Evolutionary conservation across 2,797 vertebrate species (phyloP).

Genomic region (Buphagus erythrorhynchus): DNA sequence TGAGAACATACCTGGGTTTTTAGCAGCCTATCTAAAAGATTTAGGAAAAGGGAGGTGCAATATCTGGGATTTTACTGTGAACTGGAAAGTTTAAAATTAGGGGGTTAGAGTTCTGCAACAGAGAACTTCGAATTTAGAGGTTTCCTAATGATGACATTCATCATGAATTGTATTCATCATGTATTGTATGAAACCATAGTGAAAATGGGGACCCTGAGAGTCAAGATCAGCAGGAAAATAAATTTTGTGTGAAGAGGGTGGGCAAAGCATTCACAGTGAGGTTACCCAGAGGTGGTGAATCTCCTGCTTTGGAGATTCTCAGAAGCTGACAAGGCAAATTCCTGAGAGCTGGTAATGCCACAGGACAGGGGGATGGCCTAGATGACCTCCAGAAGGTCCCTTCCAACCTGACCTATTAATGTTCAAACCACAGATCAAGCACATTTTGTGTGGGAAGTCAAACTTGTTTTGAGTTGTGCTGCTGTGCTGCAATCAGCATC

Average conservation of each 20-base stretch:
- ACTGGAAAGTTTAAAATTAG: not conserved
- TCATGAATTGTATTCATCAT: too few species aligned
- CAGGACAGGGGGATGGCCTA: rapidly evolving
- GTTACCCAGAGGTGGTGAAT: not conserved
- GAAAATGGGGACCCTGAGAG: not conserved
- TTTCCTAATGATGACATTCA: not conserved
- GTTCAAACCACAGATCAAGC: not conserved
- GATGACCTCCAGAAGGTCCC: not conserved
- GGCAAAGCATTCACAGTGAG: not conserved
- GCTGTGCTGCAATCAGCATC: not conserved
- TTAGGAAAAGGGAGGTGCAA: not conserved
- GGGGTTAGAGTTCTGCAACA: not conserved
- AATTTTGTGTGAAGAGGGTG: not conserved
- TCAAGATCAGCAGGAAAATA: not conserved
- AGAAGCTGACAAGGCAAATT: not conserved
- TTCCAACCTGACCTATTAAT: not conserved
- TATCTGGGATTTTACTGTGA: not conserved
- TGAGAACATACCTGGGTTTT: not conserved
- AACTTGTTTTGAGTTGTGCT: not conserved
- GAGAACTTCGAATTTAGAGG: not conserved
- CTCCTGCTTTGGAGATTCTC: not conserved
- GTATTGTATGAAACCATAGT: not conserved
- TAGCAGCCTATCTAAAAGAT: not conserved
- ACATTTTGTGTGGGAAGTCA: not conserved
- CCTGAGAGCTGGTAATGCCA: not conserved